These are phyloP conservation scores for Carapus acus DNA, from an alignment of 2,797 vertebrate genomes.

Conservation along the genomic window DNA sequence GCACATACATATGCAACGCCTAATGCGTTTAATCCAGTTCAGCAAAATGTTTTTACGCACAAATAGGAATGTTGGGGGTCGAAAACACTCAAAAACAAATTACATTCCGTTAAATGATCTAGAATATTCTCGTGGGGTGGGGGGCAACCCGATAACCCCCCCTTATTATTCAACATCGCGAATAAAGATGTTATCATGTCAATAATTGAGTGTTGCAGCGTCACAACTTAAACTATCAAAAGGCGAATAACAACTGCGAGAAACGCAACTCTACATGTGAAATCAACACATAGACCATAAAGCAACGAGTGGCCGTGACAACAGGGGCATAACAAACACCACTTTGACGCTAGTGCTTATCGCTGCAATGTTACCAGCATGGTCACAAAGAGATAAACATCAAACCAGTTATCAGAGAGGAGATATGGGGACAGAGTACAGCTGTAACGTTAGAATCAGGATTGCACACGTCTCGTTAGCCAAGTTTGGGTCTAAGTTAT, in stretches of 20 bases:
- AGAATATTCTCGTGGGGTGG: no score
- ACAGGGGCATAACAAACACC: conserved; percentile 25
- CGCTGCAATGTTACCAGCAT: neutral
- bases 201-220: neutral
- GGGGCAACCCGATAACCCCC: no score
- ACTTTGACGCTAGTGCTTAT: conserved; percentile 5
- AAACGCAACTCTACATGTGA: neutral
- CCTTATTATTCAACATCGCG: no score
- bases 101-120: no score
- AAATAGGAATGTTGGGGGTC: no score
- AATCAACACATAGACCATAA: neutral
- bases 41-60: no score
- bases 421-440: conserved; percentile 2
- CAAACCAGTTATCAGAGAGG: neutral
- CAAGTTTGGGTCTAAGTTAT: conserved; percentile 53
- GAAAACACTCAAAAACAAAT: no score
- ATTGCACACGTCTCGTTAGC: conserved; percentile 24
- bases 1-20: no score
- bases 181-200: neutral
- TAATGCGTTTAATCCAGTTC: no score
- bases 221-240: neutral
- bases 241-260: conserved; percentile 16
- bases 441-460: neutral
- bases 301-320: conserved; percentile 33
- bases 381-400: neutral